Base-by-base conservation (phyloP, 2,797 vertebrate genomes). In the Nannoperca australis region DNA sequence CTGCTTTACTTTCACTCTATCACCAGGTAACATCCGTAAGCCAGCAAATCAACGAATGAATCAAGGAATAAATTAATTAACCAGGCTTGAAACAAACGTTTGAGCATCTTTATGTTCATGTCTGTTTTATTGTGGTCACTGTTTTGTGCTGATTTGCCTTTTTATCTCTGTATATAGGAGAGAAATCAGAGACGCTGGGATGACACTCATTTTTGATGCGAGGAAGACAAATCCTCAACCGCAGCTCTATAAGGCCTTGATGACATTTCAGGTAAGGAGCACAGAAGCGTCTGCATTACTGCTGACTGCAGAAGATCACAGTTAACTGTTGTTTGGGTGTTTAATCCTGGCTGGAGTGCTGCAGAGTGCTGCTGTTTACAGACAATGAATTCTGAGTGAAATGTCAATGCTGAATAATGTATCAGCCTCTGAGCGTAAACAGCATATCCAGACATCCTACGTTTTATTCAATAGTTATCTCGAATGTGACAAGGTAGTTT, bases 121-220 rank as follows among this genome's bases (percentile, higher is more conserved):
- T 82, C 4, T 18, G 7, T 63, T 81, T 36, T 40, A 13, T 14
- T 64, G 5, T 64, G 34, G 10, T 20, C 13, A 22, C 42, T 71
- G 11, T n/a, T 42, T 5, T 60, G 36, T 27, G 6, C 13, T 36
- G 24, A 11, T 30, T 15, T 44, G 0, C 2, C 11, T 38, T 42
- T 65, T 14, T 50, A 3, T 78, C 9, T 65, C 13, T 80, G 20
- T 62, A 6, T 88, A 27, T 51, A 99, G 98, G 91, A 94, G 85
- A 72, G 96, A 96, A 61, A 83, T 89, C 1, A 94, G 93, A 88
- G 94, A 96, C n/a, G 45, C 80, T 0, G 97, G 97, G 44, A 73
- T 98, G 88, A 95, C 87, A 0, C 17, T 98, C 0, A 78, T 99
- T 82, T 93, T 97, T 15, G 97, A 99, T 82, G 96, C 96, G 50